These are phyloP conservation scores for Microtus montanus DNA, from an alignment of 2,113 vertebrate genomes.

Conservation along the genomic window DNA sequence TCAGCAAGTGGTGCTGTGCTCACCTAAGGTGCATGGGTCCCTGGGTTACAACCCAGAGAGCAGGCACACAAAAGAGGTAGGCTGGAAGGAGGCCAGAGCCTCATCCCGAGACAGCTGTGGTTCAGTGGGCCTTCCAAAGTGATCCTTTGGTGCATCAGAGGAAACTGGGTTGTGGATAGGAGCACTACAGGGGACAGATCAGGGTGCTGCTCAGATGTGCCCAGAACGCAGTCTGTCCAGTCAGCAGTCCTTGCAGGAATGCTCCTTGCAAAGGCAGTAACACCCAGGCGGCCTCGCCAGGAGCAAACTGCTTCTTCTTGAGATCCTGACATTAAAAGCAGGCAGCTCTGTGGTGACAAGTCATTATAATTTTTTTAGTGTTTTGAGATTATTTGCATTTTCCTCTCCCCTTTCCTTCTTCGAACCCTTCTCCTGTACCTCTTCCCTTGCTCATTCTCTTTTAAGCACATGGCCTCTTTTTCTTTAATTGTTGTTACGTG, in stretches of 20 bases:
- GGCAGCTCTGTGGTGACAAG: background rate
- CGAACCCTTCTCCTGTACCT: background rate
- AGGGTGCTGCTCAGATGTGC: background rate
- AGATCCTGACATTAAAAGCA: slow-evolving; percentile 22
- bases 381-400: background rate
- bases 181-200: background rate
- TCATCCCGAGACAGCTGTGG: too few relatives aligned
- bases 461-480: background rate
- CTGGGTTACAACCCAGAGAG: background rate
- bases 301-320: background rate
- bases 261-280: slow-evolving; percentile 20
- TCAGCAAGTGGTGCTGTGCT: background rate
- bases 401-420: background rate
- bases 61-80: background rate
- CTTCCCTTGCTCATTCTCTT: too few relatives aligned
- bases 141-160: background rate
- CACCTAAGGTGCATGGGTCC: background rate
- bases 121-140: background rate
- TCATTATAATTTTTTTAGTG: background rate
- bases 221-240: background rate
- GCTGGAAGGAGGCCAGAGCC: background rate
- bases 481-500: background rate
- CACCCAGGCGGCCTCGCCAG: accelerated
- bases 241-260: slow-evolving; percentile 75
- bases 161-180: background rate